phyloP scores from a whole-genome alignment of 1,140 invertebrate genomes.

The Euwallacea fornicatus region DNA sequence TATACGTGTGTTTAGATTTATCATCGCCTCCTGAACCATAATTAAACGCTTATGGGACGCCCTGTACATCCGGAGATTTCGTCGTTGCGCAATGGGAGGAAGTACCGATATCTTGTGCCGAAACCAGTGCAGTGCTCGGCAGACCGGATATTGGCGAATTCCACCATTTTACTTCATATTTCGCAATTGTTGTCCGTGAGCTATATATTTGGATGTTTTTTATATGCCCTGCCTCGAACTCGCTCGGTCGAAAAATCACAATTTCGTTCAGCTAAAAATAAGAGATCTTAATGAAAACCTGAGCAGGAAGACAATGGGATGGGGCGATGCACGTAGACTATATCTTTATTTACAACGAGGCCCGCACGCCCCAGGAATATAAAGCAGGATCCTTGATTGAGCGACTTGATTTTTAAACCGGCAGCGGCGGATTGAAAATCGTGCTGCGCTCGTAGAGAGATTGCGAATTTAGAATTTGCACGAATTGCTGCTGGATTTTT shows the following conservation, averaged over 20 bases:
- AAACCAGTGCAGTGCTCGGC: too few species aligned
- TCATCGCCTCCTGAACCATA: too few species aligned
- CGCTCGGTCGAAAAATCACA: slow-evolving; percentile 4
- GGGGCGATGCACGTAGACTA: slow-evolving; percentile 43
- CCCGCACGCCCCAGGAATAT: slow-evolving; percentile 45
- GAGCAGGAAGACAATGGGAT: slow-evolving; percentile 33
- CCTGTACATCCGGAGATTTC: too few species aligned
- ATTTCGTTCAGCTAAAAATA: slow-evolving; percentile 14
- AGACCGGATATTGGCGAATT: too few species aligned
- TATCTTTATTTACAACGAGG: slow-evolving; percentile 52
- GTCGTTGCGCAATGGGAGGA: too few species aligned
- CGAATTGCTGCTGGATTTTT: slow-evolving; percentile 33
- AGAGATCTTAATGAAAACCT: slow-evolving; percentile 39
- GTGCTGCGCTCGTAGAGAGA: slow-evolving; percentile 40
- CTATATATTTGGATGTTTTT: too few species aligned
- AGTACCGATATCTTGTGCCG: too few species aligned
- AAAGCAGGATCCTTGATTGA: slow-evolving; percentile 50
- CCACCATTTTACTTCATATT: too few species aligned
- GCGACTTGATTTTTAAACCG: slow-evolving; percentile 51
- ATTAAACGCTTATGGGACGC: too few species aligned
- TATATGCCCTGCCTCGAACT: background rate
- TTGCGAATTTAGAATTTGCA: slow-evolving; percentile 44
- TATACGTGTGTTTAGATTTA: too few species aligned
- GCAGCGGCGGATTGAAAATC: slow-evolving; percentile 47
- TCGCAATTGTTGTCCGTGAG: too few species aligned